A percentile compares a stretch with the other conserved stretches of the same genome.
Evolutionary conservation across 2,113 vertebrate species (phyloP).

Genomic region (Clarias macrocephalus): DNA sequence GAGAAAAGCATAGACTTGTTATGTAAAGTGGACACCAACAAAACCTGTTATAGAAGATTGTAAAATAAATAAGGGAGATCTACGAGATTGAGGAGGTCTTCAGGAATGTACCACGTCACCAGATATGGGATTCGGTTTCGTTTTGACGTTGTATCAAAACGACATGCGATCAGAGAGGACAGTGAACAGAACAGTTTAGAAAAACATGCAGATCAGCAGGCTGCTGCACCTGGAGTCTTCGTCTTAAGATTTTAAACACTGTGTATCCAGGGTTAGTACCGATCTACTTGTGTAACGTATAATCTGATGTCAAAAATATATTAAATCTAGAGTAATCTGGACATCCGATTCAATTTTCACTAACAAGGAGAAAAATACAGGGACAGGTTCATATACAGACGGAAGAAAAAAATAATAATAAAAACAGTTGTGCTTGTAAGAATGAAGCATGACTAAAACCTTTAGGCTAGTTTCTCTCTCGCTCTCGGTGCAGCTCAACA

Average conservation of each 20-base stretch:
- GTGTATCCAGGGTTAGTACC: constrained; percentile 29
- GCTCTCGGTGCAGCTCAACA: constrained; percentile 43
- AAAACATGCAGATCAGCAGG: constrained; percentile 3
- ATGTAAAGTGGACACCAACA: constrained; percentile 7
- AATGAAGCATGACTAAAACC: constrained; percentile 47
- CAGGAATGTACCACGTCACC: constrained; percentile 37
- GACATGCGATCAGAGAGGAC: background rate
- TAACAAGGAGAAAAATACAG: background rate
- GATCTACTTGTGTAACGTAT: background rate
- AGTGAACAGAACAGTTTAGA: background rate
- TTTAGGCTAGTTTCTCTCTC: constrained; percentile 33
- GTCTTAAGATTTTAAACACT: constrained; percentile 1
- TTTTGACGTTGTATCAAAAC: background rate
- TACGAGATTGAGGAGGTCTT: constrained; percentile 27
- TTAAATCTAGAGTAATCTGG: constrained; percentile 6
- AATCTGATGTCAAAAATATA: constrained; percentile 6
- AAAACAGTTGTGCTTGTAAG: constrained; percentile 46
- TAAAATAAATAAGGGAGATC: constrained; percentile 1
- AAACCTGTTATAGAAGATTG: constrained; percentile 2
- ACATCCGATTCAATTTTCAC: background rate
- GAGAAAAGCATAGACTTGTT: background rate
- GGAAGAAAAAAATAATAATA: constrained; percentile 29
- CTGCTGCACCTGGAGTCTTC: constrained; percentile 8
- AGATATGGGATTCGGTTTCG: constrained; percentile 31
- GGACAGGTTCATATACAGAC: constrained; percentile 56